Base-by-base conservation (phyloP, 64 coral and sea anemone species). In the Actinia tenebrosa region DNA sequence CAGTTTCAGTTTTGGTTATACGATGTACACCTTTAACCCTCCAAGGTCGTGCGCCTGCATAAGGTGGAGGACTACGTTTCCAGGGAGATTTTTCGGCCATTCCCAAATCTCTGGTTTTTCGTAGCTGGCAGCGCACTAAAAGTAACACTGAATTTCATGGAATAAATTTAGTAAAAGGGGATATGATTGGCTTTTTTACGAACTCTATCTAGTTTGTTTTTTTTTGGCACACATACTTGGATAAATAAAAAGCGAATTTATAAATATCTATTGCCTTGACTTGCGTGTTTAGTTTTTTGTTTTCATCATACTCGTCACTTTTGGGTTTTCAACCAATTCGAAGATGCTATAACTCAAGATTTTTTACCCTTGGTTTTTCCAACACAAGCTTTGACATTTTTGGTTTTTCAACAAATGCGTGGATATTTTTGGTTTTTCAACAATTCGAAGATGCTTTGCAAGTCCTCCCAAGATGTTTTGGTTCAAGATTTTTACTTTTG, bases 61-160 rank as follows among this genome's bases (percentile, higher is more conserved):
- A 20, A 69, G 64, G 64, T 69, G n/a, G 64, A 69, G 64, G 64
- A 69, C 64, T 69, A 69, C 64, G 64, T 69, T 69, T 69, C 64
- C 64, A 69, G 60, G 60, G 64, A 69, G n/a, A 69, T 69, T 23
- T 69, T 69, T 69, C 64, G 64, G 64, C 64, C 64, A 8, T 22
- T 69, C 16, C 3, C 60, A 0, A 69, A 27, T 69, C 20, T 69
- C 64, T 69, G 64, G 64, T 69, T 69, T 69, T 69, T 69, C 64
- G 64, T 69, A 69, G 64, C 64, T 69, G 64, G 64, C 64, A 69
- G 64, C 64, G 64, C 64, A 69, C 64, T 23, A 23, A 20, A 69
- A 69, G 23, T 69, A 8, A n/a, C 22, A 19, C 11, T 50, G 47
- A 50, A 5, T 50, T 50, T 50, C 47, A 50, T 50, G 47, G 63